Evolutionary conservation across 1,140 invertebrate species (phyloP).

Genomic region (Polypedilum vanderplanki): DNA sequence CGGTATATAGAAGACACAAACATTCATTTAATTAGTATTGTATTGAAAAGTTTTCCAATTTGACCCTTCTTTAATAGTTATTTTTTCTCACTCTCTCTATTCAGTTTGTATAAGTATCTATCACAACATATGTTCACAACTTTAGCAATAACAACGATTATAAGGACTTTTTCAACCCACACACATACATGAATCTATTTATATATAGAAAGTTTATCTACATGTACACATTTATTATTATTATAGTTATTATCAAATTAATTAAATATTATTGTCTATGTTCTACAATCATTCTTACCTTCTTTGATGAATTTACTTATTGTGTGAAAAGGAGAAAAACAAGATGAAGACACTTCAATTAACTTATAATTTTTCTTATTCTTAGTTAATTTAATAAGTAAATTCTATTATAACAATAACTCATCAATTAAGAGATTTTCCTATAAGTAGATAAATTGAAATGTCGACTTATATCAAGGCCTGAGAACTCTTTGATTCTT

Average conservation of each 20-base stretch:
- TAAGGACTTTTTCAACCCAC: not conserved
- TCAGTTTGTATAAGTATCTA: not conserved
- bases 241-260: not conserved
- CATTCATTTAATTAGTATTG: conserved; percentile 12
- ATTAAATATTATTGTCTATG: not conserved
- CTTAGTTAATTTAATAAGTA: too few species aligned
- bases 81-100: not conserved
- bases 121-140: not conserved
- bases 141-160: not conserved
- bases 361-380: too few species aligned
- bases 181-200: too few species aligned
- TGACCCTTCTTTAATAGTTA: conserved; percentile 2
- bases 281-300: not conserved
- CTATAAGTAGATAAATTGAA: too few species aligned
- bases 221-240: not conserved
- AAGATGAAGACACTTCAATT: too few species aligned
- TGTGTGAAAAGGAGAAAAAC: too few species aligned
- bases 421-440: too few species aligned
- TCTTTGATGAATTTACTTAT: too few species aligned
- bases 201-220: not conserved
- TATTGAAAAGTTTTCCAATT: conserved; percentile 15
- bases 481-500: too few species aligned
- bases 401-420: too few species aligned
- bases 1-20: not conserved
- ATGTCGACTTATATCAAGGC: too few species aligned